These are phyloP conservation scores for Plebejus melissa DNA, from an alignment of 2,888 invertebrate species.

Conservation along the genomic window DNA sequence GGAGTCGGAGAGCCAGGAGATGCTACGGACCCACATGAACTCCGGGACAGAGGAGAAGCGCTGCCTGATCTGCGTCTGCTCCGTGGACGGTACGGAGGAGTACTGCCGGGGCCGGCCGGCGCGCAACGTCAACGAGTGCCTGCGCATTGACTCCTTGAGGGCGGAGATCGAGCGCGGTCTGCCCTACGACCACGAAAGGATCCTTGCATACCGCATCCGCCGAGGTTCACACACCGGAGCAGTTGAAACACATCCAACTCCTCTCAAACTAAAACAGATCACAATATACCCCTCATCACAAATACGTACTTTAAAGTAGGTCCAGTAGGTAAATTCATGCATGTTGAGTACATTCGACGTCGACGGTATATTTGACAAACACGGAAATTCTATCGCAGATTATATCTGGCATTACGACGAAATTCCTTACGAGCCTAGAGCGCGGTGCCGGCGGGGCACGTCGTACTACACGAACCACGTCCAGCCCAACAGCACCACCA, in stretches of 20 bases:
- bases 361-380: not conserved
- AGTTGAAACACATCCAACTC: conserved; percentile 31
- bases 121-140: conserved; percentile 60
- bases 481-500: conserved; percentile 50
- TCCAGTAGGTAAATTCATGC: not conserved
- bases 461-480: conserved; percentile 61
- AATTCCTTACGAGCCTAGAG: conserved; percentile 55
- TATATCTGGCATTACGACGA: conserved; percentile 68
- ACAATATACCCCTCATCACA: not conserved
- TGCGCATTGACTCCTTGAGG: conserved; percentile 44
- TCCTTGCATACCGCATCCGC: conserved; percentile 50
- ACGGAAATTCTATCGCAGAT: conserved; percentile 47
- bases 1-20: conserved; percentile 14
- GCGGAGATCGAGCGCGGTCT: conserved; percentile 40
- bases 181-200: conserved; percentile 50
- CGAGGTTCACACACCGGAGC: conserved; percentile 46
- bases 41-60: conserved; percentile 44
- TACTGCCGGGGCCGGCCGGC: conserved; percentile 58
- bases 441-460: conserved; percentile 52
- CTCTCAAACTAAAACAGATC: not conserved
- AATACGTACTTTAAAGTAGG: not conserved
- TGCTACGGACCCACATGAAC: conserved; percentile 51
- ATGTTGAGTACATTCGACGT: not conserved
- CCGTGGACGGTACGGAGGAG: conserved; percentile 53
- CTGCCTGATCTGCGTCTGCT: conserved; percentile 62